These are phyloP conservation scores for Sylvicapra grimmia DNA, from an alignment of 2,113 vertebrate species.

Conservation along the genomic window DNA sequence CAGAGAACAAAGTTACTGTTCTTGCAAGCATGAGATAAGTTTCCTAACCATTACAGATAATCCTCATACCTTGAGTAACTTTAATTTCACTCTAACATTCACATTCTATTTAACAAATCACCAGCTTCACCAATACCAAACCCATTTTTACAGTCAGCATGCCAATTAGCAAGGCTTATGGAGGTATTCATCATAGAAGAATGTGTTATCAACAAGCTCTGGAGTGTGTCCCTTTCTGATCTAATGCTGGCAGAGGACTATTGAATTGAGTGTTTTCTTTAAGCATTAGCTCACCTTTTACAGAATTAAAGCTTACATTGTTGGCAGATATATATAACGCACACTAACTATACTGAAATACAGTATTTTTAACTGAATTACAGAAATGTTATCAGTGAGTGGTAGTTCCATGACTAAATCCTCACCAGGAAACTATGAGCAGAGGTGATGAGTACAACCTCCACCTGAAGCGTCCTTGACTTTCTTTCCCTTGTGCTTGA, in stretches of 20 bases:
- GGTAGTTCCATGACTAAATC: not conserved
- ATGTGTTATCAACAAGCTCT: not conserved
- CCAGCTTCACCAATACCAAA: not conserved
- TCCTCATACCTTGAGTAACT: not conserved
- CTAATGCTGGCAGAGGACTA: not conserved
- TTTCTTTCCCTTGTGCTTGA: not conserved
- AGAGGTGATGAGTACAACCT: not conserved
- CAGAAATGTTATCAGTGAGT: not conserved
- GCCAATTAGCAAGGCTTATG: not conserved
- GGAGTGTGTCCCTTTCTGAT: not conserved
- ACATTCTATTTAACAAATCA: not conserved
- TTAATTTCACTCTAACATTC: not conserved
- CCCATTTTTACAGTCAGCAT: not conserved
- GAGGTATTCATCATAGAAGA: not conserved
- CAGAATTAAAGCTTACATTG: not conserved
- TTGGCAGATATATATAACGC: not conserved
- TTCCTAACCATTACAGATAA: not conserved
- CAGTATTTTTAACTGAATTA: not conserved
- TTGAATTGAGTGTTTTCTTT: not conserved
- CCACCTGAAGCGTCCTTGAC: not conserved
- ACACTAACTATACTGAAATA: not conserved
- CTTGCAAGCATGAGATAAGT: not conserved
- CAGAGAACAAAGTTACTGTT: not conserved
- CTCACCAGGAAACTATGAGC: not conserved
- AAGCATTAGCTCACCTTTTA: not conserved